These are phyloP conservation scores for Megaceryle alcyon DNA, from an alignment of 2,797 vertebrate genomes.

Conservation along the genomic window DNA sequence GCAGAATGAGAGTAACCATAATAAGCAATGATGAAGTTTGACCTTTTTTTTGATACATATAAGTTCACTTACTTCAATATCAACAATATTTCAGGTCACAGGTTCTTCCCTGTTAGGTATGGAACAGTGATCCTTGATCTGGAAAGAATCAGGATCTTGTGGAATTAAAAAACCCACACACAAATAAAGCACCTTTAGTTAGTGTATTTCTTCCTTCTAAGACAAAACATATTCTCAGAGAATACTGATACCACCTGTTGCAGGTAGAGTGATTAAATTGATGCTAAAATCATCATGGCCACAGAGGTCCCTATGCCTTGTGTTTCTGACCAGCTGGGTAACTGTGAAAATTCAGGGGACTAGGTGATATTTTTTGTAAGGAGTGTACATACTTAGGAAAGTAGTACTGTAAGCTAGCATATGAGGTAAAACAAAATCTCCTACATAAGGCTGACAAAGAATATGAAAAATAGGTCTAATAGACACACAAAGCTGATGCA, in stretches of 20 bases:
- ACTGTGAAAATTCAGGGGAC: neutral
- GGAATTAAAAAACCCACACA: neutral
- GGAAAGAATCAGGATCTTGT: neutral
- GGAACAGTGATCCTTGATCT: neutral
- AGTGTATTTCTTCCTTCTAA: neutral
- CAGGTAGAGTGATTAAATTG: neutral
- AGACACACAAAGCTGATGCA: conserved; percentile 22
- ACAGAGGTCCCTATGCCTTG: neutral
- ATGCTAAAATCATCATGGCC: neutral
- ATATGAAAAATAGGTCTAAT: neutral
- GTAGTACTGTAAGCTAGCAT: neutral
- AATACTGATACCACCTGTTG: neutral
- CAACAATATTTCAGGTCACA: neutral
- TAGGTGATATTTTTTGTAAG: neutral
- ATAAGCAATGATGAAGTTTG: neutral
- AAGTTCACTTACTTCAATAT: neutral
- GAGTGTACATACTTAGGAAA: neutral
- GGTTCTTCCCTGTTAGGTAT: neutral
- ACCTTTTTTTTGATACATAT: neutral
- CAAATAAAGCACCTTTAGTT: neutral
- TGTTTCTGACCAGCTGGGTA: neutral
- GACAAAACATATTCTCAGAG: neutral
- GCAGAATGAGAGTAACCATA: neutral
- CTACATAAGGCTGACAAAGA: neutral
- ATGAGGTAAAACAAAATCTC: neutral